Evolutionary conservation across 2,113 vertebrate genomes (phyloP), one percentile per base, ranked within the genome.

Genomic region (Thalassoma bifasciatum): DNA sequence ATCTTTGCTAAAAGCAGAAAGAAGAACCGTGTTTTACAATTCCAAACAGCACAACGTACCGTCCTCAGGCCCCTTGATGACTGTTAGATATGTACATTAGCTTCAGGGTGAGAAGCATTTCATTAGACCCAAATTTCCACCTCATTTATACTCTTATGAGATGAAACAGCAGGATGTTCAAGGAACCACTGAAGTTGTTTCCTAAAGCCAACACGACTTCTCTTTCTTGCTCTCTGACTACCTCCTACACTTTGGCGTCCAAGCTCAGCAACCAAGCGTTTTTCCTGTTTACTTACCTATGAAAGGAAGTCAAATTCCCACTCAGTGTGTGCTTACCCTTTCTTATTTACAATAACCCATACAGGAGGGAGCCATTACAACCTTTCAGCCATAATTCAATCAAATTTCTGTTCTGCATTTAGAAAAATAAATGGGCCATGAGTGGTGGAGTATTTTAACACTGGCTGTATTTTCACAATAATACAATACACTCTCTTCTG

Each of bases 211-310:
- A 5, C 67, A 68, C 75, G 72, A 57, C n/a, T n/a, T n/a, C n/a
- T n/a, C n/a, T n/a, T n/a, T n/a, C n/a, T n/a, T n/a, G n/a, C n/a
- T 74, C 83, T 69, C 65, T 65, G 13, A 54, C 82, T 64, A 17
- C 64, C 58, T 56, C 37, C 63, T n/a, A 49, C 71, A 49, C 37
- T 30, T 71, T 72, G 71, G 49, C 63, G 69, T 61, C 52, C 61
- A 77, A 87, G 79, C 65, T 67, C 81, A 54, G 26, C 56, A 0
- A 81, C 83, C 86, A 88, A 90, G 77, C 75, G 66, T 86, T 81
- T 87, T 94, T 93, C 91, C 92, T 93, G 91, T 93, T 93, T 92
- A 92, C 90, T 80, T 69, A 91, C 87, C 88, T 83, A 86, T 72
- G 81, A 88, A 44, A 83, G 64, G 91, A 91, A 92, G 86, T 88